phyloP scores from a whole-genome alignment of 2,113 vertebrate genomes.

The Nansenia antarctica region DNA sequence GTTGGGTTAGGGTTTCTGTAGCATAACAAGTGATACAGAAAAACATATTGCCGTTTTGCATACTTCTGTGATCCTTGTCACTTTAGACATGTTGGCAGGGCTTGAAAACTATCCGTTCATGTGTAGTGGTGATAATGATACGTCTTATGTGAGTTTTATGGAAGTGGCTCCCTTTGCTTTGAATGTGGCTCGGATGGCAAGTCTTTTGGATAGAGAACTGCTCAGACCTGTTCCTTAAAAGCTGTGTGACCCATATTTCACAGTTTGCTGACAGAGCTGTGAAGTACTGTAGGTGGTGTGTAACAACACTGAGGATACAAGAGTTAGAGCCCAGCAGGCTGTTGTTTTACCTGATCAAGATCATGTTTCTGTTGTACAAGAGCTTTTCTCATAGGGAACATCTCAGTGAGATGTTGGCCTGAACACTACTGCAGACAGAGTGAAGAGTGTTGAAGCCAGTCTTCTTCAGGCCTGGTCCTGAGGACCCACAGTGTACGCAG shows the following conservation, averaged over 20 bases:
- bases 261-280: constrained; percentile 24
- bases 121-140: constrained; percentile 49
- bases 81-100: constrained; percentile 40
- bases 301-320: constrained; percentile 7
- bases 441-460: too few relatives aligned
- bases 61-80: constrained; percentile 46
- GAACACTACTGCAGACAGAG: too few relatives aligned
- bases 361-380: constrained; percentile 52
- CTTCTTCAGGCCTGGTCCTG: too few relatives aligned
- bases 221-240: constrained; percentile 45
- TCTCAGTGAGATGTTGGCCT: neutral
- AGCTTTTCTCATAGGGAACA: constrained; percentile 37
- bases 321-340: constrained; percentile 29
- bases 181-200: constrained; percentile 54
- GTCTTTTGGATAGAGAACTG: constrained; percentile 59
- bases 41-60: constrained; percentile 33
- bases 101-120: constrained; percentile 40
- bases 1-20: too few relatives aligned
- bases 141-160: constrained; percentile 44
- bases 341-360: constrained; percentile 54
- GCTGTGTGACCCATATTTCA: neutral
- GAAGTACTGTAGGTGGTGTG: constrained; percentile 43
- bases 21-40: constrained; percentile 43
- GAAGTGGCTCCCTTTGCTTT: constrained; percentile 37
- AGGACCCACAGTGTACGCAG: too few relatives aligned